A percentile compares a stretch with the other conserved stretches of the same genome.
phyloP scores from a whole-genome alignment of 2,888 invertebrate genomes.

The Monopis laevigella region DNA sequence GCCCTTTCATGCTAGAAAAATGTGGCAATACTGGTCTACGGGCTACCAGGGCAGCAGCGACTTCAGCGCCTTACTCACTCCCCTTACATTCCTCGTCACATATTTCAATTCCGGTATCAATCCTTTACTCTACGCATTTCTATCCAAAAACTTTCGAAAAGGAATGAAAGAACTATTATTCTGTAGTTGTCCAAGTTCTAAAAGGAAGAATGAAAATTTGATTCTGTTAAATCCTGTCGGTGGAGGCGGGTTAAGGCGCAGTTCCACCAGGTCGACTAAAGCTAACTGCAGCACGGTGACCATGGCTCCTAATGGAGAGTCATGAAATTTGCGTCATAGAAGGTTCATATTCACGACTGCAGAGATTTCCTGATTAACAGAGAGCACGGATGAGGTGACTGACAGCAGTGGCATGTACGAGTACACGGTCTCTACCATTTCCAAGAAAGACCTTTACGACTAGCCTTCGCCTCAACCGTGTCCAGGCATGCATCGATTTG shows the following conservation, averaged over 20 bases:
- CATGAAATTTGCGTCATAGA: conserved; percentile 54
- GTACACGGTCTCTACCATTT: conserved; percentile 51
- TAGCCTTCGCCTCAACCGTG: no score
- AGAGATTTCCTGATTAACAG: conserved; percentile 62
- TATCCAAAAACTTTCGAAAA: conserved; percentile 82
- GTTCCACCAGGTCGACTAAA: conserved; percentile 61
- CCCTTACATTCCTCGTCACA: conserved; percentile 85
- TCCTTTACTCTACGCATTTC: conserved; percentile 89
- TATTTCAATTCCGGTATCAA: conserved; percentile 93
- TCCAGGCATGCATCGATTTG: no score
- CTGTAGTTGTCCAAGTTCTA: conserved; percentile 57
- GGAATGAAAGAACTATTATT: conserved; percentile 84
- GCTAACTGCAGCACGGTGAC: conserved; percentile 67
- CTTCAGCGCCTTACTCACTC: conserved; percentile 82
- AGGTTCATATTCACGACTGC: conserved; percentile 47
- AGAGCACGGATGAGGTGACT: conserved; percentile 58
- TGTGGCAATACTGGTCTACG: conserved; percentile 86
- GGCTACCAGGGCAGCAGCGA: conserved; percentile 76
- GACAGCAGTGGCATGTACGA: conserved; percentile 53
- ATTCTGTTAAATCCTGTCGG: conserved; percentile 54
- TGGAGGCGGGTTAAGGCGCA: conserved; percentile 45
- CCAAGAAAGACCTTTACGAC: conserved; percentile 46
- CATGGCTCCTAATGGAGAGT: conserved; percentile 56
- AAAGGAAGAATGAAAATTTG: conserved; percentile 49
- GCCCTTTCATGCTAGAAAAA: conserved; percentile 87